phyloP scores from a whole-genome alignment of 1,140 invertebrate species.

The Drosophila bifasciata region DNA sequence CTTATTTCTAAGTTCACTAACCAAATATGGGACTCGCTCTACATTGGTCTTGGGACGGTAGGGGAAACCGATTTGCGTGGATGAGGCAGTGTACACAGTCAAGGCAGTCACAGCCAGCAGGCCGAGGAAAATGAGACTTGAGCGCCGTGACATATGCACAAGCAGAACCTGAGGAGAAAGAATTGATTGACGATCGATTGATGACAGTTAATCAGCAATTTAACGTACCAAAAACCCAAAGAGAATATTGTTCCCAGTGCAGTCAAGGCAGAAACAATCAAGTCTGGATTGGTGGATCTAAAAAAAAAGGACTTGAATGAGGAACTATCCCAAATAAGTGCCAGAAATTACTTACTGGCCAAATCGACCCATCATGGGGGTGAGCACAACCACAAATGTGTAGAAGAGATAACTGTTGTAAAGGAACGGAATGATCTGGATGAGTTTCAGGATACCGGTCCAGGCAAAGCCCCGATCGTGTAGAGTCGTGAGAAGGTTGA shows the following conservation, averaged over 20 bases:
- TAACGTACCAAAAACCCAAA: slow-evolving; percentile 68
- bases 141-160: slow-evolving; percentile 64
- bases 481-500: slow-evolving; percentile 62
- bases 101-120: slow-evolving; percentile 84
- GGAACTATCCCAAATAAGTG: too few relatives aligned
- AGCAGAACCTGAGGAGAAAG: slow-evolving; percentile 23
- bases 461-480: slow-evolving; percentile 85
- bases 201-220: accelerated
- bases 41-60: slow-evolving; percentile 89
- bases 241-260: slow-evolving; percentile 79
- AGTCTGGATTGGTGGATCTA: slow-evolving; percentile 86
- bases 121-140: slow-evolving; percentile 42
- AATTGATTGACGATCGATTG: background rate
- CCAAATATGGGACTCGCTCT: slow-evolving; percentile 88
- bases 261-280: slow-evolving; percentile 84
- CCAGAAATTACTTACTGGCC: slow-evolving; percentile 73
- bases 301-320: background rate
- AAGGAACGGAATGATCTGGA: slow-evolving; percentile 80
- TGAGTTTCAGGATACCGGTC: slow-evolving; percentile 85
- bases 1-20: slow-evolving; percentile 52
- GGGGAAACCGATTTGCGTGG: slow-evolving; percentile 90
- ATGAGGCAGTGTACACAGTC: slow-evolving; percentile 86
- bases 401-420: slow-evolving; percentile 87
- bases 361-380: slow-evolving; percentile 88
- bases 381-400: slow-evolving; percentile 87